Percentiles rank a stretch among this genome's conserved stretches.
These are phyloP conservation scores for Arenicola marina DNA, from an alignment of 2,888 invertebrate species.

Conservation along the genomic window DNA sequence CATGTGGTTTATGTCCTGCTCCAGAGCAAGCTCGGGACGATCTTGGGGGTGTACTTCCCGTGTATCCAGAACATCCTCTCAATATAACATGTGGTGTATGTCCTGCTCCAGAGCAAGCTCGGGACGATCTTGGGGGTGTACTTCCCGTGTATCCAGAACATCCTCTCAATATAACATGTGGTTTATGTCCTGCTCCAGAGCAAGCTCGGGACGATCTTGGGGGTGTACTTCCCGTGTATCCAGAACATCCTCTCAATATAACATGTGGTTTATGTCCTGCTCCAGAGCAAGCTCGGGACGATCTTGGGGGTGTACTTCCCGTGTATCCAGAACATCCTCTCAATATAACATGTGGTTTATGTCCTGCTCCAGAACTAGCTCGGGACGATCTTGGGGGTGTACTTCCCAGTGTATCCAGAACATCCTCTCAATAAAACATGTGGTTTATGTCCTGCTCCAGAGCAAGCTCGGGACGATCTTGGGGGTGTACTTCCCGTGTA, in stretches of 20 bases:
- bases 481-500: constrained; percentile 97
- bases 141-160: constrained; percentile 99
- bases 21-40: constrained; percentile 83
- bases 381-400: no score
- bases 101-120: constrained; percentile 73
- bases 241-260: constrained; percentile 99
- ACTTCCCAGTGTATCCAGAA: no score
- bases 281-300: constrained; percentile 82
- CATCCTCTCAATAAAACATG: no score
- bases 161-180: no score
- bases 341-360: no score
- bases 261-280: no score
- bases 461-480: constrained; percentile 93
- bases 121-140: constrained; percentile 97
- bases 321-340: constrained; percentile 99
- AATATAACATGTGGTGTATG: no score
- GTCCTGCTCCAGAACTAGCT: no score
- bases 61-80: constrained; percentile 99
- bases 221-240: constrained; percentile 97
- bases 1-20: no score
- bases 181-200: no score
- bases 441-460: no score
- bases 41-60: constrained; percentile 96
- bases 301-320: constrained; percentile 97
- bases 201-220: constrained; percentile 96